Evolutionary conservation across 2,888 invertebrate genomes (phyloP).

Genomic region (Idaea aversata): DNA sequence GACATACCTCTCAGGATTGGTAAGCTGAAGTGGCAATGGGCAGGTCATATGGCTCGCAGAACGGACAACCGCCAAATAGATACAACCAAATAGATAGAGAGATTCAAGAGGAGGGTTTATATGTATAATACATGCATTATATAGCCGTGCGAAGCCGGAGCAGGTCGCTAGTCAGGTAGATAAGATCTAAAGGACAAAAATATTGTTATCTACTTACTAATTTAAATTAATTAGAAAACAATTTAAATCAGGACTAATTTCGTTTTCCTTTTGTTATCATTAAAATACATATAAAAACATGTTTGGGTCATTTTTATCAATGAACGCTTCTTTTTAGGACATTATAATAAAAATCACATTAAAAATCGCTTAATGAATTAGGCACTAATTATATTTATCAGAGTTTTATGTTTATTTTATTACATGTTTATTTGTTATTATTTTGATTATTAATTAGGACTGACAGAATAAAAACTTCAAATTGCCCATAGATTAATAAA

Average conservation of each 20-base stretch:
- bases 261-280: background rate
- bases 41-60: too few relatives aligned
- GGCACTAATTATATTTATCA: background rate
- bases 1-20: too few relatives aligned
- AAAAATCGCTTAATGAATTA: background rate
- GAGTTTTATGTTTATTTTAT: background rate
- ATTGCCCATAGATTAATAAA: too few relatives aligned
- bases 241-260: background rate
- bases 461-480: background rate
- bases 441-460: background rate
- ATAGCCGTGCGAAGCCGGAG: too few relatives aligned
- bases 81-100: too few relatives aligned
- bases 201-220: background rate
- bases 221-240: background rate
- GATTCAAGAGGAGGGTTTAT: too few relatives aligned
- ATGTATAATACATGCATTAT: too few relatives aligned
- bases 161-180: too few relatives aligned
- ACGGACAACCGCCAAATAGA: too few relatives aligned
- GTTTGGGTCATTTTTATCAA: background rate
- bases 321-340: background rate
- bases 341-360: background rate
- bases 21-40: too few relatives aligned
- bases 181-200: too few relatives aligned
- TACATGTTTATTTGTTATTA: background rate
- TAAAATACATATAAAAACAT: background rate